These are phyloP conservation scores for Protosalanx chinensis DNA, from an alignment of 2,797 vertebrate genomes.

Conservation along the genomic window DNA sequence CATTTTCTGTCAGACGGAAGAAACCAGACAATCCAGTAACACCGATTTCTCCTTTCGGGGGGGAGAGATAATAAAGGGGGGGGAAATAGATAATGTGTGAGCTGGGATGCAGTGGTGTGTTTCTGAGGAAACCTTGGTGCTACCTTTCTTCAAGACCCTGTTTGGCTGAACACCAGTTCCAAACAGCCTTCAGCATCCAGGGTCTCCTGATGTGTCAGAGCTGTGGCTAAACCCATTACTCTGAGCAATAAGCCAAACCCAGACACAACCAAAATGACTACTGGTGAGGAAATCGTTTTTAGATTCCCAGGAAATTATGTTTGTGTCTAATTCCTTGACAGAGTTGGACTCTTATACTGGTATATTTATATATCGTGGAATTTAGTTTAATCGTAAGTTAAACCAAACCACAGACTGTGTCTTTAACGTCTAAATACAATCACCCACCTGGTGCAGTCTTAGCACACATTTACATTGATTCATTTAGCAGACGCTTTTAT, in stretches of 20 bases:
- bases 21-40: background rate
- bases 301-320: background rate
- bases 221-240: slow-evolving; percentile 8
- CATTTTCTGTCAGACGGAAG: slow-evolving; percentile 15
- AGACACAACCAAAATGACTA: background rate
- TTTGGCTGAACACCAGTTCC: slow-evolving; percentile 5
- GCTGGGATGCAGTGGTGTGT: background rate
- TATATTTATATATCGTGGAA: background rate
- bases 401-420: background rate
- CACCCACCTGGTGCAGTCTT: background rate
- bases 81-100: background rate
- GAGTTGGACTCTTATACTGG: background rate
- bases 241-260: slow-evolving; percentile 6
- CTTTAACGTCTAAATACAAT: background rate
- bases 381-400: background rate
- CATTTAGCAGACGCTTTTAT: too few species aligned
- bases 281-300: background rate
- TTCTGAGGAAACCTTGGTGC: background rate
- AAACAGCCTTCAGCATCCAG: background rate
- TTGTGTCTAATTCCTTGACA: background rate
- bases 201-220: background rate
- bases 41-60: background rate
- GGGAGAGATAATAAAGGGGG: background rate
- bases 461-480: background rate
- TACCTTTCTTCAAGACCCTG: background rate